Conservation (phyloP, 2,797 vertebrate genomes). For the Mionectes olivaceus region DNA sequence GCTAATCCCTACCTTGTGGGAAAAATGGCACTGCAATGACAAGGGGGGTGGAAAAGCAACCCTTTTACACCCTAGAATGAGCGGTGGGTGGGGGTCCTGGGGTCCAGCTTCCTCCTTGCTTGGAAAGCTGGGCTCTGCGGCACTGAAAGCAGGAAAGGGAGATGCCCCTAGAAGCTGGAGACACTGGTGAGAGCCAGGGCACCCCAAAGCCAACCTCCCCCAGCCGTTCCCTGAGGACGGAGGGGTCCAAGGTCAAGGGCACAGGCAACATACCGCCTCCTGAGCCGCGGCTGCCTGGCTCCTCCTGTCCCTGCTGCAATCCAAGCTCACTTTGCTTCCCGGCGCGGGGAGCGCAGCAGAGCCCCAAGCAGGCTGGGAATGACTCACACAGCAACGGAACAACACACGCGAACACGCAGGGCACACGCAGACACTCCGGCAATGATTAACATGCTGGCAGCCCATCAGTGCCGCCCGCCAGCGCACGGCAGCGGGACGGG, state of each 20-base stretch:
- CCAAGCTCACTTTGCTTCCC: background rate
- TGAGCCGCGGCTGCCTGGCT: background rate
- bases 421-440: background rate
- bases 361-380: background rate
- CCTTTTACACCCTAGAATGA: background rate
- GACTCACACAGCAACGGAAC: conserved; percentile 62
- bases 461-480: background rate
- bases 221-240: rapidly evolving
- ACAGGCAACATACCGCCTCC: rapidly evolving
- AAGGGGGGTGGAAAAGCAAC: rapidly evolving
- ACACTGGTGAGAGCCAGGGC: rapidly evolving
- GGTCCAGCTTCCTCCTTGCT: background rate
- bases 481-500: background rate
- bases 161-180: background rate
- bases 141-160: background rate
- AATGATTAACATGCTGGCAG: background rate
- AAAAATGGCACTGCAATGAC: background rate
- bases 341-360: background rate
- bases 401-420: background rate
- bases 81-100: rapidly evolving
- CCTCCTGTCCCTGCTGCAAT: background rate
- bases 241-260: background rate
- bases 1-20: background rate
- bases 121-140: rapidly evolving
- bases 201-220: background rate